Evolutionary conservation across 2,797 vertebrate species (phyloP).

Genomic region (Peromyscus eremicus): DNA sequence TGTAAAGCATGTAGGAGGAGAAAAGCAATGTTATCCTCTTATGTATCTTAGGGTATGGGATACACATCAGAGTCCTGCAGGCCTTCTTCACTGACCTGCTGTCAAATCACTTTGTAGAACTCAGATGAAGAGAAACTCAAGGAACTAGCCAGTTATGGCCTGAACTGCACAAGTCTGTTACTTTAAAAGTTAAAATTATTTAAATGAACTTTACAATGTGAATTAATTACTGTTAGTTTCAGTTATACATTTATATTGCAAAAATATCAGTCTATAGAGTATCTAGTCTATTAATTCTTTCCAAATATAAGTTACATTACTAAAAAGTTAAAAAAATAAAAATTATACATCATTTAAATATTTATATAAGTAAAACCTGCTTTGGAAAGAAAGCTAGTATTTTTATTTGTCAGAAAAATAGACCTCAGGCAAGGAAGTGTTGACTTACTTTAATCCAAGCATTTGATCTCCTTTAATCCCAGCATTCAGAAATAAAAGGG

Average conservation of each 20-base stretch:
- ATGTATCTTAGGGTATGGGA: not conserved
- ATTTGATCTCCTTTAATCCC: not conserved
- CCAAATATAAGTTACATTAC: constrained; percentile 4
- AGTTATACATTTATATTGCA: not conserved
- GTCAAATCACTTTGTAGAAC: constrained; percentile 15
- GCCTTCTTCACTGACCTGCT: not conserved
- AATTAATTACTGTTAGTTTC: constrained; percentile 40
- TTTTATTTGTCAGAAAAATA: not conserved
- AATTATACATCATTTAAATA: not conserved
- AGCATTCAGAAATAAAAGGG: not conserved
- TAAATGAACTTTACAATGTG: not conserved
- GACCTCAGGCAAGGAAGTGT: not conserved
- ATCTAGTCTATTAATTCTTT: not conserved
- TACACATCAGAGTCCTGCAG: not conserved
- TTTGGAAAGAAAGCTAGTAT: not conserved
- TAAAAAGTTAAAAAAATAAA: constrained; percentile 40
- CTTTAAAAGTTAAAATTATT: not conserved
- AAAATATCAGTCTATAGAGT: not conserved
- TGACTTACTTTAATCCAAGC: not conserved
- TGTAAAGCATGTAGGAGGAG: not conserved
- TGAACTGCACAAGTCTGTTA: not conserved
- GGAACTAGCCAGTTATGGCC: not conserved
- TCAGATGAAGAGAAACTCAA: constrained; percentile 24
- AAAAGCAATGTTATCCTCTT: not conserved
- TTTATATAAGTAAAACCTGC: not conserved